These are phyloP conservation scores for Ovis canadensis DNA, from an alignment of 2,113 vertebrate genomes.

Conservation along the genomic window DNA sequence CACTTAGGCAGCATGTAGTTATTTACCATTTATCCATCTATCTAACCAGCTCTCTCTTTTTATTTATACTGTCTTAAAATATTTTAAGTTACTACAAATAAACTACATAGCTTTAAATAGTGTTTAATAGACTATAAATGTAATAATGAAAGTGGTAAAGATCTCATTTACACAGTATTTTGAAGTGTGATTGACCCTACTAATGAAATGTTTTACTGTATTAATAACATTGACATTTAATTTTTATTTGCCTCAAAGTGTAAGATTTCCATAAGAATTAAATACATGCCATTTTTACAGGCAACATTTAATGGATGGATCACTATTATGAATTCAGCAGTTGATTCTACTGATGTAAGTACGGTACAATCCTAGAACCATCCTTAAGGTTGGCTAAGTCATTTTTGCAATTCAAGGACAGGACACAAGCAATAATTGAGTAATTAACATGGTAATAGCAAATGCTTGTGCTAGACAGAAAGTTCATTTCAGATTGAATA, in stretches of 20 bases:
- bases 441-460: background rate
- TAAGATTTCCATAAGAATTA: constrained; percentile 27
- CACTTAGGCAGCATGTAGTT: background rate
- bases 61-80: background rate
- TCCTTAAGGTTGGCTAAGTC: background rate
- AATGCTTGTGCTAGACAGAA: background rate
- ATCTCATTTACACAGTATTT: background rate
- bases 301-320: constrained; percentile 77
- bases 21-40: background rate
- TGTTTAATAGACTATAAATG: background rate
- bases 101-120: background rate
- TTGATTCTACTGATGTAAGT: constrained; percentile 70
- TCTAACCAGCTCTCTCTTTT: background rate
- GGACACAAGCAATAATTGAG: background rate
- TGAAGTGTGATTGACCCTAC: background rate
- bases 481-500: background rate
- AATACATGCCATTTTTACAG: constrained; percentile 35
- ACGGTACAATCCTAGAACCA: background rate
- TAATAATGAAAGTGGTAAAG: background rate
- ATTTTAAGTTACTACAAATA: constrained; percentile 7
- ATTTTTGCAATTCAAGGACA: background rate
- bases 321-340: constrained; percentile 66
- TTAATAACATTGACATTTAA: background rate
- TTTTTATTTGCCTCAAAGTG: background rate
- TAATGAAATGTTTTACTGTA: background rate